phyloP scores from a whole-genome alignment of 2,888 invertebrate species.

The Horisme vitalbata region DNA sequence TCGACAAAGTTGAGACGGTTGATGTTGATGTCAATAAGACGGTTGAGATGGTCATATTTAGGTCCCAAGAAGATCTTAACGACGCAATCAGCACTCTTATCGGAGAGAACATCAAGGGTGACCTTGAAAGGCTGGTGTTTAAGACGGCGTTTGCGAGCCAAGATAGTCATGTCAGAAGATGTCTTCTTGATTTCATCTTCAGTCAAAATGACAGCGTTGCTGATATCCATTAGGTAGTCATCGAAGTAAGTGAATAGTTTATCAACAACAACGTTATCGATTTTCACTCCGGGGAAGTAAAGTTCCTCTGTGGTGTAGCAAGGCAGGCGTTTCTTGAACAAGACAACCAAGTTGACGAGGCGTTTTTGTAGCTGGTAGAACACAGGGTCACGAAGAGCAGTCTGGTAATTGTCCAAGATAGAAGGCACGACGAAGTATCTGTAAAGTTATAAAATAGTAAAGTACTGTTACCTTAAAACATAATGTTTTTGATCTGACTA shows the following conservation, averaged over 20 bases:
- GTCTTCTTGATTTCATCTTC: slow-evolving; percentile 74
- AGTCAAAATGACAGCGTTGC: slow-evolving; percentile 80
- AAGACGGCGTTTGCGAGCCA: slow-evolving; percentile 84
- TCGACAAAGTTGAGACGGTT: slow-evolving; percentile 86
- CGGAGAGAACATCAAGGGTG: slow-evolving; percentile 79
- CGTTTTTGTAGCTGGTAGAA: slow-evolving; percentile 88
- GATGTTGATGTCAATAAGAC: slow-evolving; percentile 79
- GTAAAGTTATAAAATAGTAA: slow-evolving; percentile 32
- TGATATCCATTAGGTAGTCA: slow-evolving; percentile 85
- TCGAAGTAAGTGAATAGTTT: slow-evolving; percentile 88
- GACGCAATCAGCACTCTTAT: slow-evolving; percentile 81
- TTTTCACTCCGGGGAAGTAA: slow-evolving; percentile 85
- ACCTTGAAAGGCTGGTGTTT: slow-evolving; percentile 86
- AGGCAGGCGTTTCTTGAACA: slow-evolving; percentile 83
- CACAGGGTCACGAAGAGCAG: slow-evolving; percentile 87
- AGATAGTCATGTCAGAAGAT: slow-evolving; percentile 71
- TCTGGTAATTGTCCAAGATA: slow-evolving; percentile 84
- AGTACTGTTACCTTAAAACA: not conserved
- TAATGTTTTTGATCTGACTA: not conserved
- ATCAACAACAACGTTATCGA: slow-evolving; percentile 85
- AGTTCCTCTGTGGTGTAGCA: slow-evolving; percentile 85
- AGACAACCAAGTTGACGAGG: slow-evolving; percentile 77
- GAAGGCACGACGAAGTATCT: slow-evolving; percentile 83
- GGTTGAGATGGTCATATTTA: slow-evolving; percentile 84
- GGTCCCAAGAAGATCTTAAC: slow-evolving; percentile 88